Evolutionary conservation across 2,797 vertebrate genomes (phyloP).

Genomic region (Cichlasoma orientale): DNA sequence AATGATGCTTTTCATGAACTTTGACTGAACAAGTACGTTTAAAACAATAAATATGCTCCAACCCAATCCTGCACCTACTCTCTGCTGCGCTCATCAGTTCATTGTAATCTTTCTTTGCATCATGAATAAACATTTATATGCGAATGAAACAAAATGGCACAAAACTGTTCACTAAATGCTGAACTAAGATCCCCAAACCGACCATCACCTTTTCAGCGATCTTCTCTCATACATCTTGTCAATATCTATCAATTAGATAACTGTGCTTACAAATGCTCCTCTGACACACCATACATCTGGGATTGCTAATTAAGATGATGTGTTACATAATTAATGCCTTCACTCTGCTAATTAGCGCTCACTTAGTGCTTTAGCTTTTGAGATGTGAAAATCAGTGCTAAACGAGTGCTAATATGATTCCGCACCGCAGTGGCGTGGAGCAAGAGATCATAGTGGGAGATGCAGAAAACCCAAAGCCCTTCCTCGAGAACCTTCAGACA

Average conservation of each 20-base stretch:
- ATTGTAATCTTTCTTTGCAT: neutral
- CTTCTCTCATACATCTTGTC: conserved; percentile 55
- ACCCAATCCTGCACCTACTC: neutral
- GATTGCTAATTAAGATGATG: conserved; percentile 81
- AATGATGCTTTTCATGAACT: conserved; percentile 27
- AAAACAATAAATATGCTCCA: neutral
- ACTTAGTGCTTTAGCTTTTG: conserved; percentile 69
- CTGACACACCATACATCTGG: conserved; percentile 72
- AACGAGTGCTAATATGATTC: conserved; percentile 63
- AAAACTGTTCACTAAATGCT: neutral
- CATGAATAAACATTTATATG: neutral
- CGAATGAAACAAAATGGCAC: neutral
- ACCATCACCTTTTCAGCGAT: conserved; percentile 43
- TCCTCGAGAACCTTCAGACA: neutral
- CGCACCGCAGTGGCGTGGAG: neutral
- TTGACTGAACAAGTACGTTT: conserved; percentile 1
- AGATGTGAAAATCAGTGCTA: conserved; percentile 72
- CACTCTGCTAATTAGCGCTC: conserved; percentile 79
- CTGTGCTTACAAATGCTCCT: conserved; percentile 77
- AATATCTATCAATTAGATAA: conserved; percentile 75
- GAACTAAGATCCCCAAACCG: neutral
- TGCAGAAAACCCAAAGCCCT: neutral
- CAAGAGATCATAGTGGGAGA: neutral
- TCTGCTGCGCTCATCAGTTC: neutral
- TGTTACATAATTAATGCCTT: conserved; percentile 81